These are phyloP conservation scores for Stigmatopora nigra DNA, from an alignment of 2,113 vertebrate species.

Conservation along the genomic window DNA sequence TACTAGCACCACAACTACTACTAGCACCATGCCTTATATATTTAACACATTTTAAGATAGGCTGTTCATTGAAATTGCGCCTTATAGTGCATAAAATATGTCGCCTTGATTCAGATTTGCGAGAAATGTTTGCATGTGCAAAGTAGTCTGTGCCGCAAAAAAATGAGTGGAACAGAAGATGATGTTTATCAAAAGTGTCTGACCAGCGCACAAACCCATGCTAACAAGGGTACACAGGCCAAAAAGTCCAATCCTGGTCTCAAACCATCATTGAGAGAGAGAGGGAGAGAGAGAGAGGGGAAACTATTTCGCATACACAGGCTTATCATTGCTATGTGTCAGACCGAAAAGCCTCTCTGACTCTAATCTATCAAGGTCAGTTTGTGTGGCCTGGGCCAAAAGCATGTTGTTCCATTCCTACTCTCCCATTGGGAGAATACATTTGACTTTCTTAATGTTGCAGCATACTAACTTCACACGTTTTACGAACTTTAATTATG, in stretches of 20 bases:
- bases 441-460: conserved; percentile 19
- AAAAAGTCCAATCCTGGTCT: conserved; percentile 24
- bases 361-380: conserved; percentile 74
- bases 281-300: conserved; percentile 15
- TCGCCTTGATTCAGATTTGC: conserved; percentile 13
- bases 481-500: not conserved
- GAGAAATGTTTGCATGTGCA: conserved; percentile 19
- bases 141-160: conserved; percentile 11
- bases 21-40: no score
- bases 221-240: conserved; percentile 13
- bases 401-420: conserved; percentile 57
- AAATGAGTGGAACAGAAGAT: conserved; percentile 29
- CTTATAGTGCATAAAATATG: no score
- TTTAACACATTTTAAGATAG: no score
- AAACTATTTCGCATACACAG: conserved; percentile 54
- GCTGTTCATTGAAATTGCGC: no score
- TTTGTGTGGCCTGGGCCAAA: conserved; percentile 62
- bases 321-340: conserved; percentile 65
- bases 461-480: conserved; percentile 13
- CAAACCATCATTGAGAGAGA: conserved; percentile 53
- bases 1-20: no score
- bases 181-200: conserved; percentile 27
- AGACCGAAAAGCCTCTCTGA: conserved; percentile 59
- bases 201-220: conserved; percentile 7
- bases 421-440: conserved; percentile 45